Percentiles rank a stretch among this genome's conserved stretches.
These are phyloP conservation scores for Holacanthella duospinosa DNA, from an alignment of 2,888 invertebrate genomes.

Conservation along the genomic window DNA sequence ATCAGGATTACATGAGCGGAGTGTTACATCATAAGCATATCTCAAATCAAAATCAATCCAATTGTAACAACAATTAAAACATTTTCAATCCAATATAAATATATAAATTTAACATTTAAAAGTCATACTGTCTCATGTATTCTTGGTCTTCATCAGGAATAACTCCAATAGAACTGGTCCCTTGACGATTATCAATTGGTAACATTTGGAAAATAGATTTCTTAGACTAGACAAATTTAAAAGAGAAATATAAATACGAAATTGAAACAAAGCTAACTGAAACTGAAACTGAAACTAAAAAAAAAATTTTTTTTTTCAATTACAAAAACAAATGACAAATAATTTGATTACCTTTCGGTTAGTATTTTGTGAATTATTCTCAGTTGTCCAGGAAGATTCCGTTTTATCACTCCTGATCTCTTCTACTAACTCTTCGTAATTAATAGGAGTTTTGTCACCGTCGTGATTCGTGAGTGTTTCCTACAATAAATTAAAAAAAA, in stretches of 20 bases:
- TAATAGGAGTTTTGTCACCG: constrained; percentile 19
- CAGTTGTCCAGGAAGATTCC: neutral
- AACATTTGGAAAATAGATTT: neutral
- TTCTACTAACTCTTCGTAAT: constrained; percentile 9
- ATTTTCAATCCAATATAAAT: neutral
- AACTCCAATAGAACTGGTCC: constrained; percentile 19
- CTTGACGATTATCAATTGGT: constrained; percentile 11
- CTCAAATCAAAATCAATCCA: constrained; percentile 9
- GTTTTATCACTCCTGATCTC: neutral
- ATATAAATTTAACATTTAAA: neutral
- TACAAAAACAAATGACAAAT: neutral
- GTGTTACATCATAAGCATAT: constrained; percentile 23
- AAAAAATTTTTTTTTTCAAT: constrained; percentile 1
- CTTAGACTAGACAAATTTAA: neutral
- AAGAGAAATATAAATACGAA: too few relatives aligned
- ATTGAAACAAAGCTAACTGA: neutral
- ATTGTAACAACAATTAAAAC: neutral
- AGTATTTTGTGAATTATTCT: neutral
- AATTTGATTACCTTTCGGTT: too few relatives aligned
- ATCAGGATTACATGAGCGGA: constrained; percentile 17
- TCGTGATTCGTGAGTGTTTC: constrained; percentile 33
- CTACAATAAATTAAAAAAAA: too few relatives aligned
- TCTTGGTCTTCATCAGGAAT: constrained; percentile 23
- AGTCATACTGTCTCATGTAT: constrained; percentile 23
- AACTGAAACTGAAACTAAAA: neutral